These are phyloP conservation scores for Athene noctua DNA, from an alignment of 2,113 vertebrate species.

Conservation along the genomic window DNA sequence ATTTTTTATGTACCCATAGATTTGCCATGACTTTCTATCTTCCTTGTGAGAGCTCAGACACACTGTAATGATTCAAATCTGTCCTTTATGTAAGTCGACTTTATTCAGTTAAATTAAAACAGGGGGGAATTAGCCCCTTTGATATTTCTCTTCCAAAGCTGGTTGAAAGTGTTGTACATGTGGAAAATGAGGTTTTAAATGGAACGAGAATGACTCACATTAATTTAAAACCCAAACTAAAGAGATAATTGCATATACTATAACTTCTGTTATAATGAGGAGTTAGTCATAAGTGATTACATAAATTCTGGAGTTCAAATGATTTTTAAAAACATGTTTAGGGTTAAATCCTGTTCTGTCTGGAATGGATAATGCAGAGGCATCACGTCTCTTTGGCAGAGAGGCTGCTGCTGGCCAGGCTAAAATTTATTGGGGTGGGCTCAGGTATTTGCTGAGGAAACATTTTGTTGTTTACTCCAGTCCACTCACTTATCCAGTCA, in stretches of 20 bases:
- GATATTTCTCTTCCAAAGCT: constrained; percentile 30
- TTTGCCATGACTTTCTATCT: neutral
- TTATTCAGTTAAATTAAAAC: constrained; percentile 39
- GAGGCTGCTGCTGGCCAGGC: neutral
- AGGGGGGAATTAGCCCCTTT: constrained; percentile 5
- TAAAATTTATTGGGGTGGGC: neutral
- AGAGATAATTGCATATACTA: constrained; percentile 43
- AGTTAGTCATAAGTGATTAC: constrained; percentile 65
- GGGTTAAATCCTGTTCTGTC: neutral
- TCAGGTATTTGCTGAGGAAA: neutral
- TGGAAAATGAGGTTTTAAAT: constrained; percentile 58
- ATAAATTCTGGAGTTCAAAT: constrained; percentile 63
- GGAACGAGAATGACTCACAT: constrained; percentile 48
- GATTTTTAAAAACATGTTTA: neutral
- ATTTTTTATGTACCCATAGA: neutral
- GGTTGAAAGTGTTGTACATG: constrained; percentile 2
- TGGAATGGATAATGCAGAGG: neutral
- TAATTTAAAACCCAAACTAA: constrained; percentile 57
- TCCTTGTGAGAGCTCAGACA: constrained; percentile 3
- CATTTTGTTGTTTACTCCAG: neutral
- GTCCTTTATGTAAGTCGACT: constrained; percentile 12
- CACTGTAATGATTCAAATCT: constrained; percentile 1
- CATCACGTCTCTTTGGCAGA: neutral
- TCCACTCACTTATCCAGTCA: neutral
- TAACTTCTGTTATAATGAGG: constrained; percentile 60